Base-by-base conservation (phyloP, 1,140 invertebrate species). In the Diplogasteroides magnus region DNA sequence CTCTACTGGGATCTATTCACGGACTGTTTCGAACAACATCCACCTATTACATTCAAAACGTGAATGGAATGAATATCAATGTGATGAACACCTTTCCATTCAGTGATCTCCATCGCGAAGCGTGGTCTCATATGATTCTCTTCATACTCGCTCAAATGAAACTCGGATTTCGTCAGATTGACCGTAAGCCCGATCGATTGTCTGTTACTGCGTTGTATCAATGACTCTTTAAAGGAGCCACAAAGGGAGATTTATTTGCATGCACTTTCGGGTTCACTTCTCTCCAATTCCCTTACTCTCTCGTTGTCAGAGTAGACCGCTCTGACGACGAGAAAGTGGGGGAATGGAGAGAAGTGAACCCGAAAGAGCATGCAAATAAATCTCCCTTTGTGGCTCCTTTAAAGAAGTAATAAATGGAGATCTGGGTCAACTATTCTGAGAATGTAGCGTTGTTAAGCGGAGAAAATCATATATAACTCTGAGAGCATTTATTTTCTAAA, bases 131-230 rank as follows among this genome's bases (percentile, higher is more conserved):
- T 23, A 72, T 72, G 70, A 72, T 72, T n/a, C 37, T 72, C 1
- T 72, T 72, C 32, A 72, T 72, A 48, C 37, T 72, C 28, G 70
- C 67, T 32, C 70, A 72, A 28, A 72, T 72, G 70, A 72, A 72
- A 64, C 66, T 68, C 31, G 70, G 70, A 27, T 72, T 57, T 58
- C 70, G 37, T 48, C 37, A 48, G 37, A 19, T 48, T 48, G 37
- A 48, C 37, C 37, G 37, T 19, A 48, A 48, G 37, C 37, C 37
- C 37, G 37, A 48, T 48, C 37, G 37, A 11, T 19, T 48, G 6
- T 48, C 37, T 11, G 37, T 48, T 19, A 48, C 37, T 48, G 37
- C 37, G 6, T 19, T 48, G 6, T 48, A 48, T 48, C 37, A 48
- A 19, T 48, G 37, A 48, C 6, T 11, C 19, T 11, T 48, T 48